A percentile compares a stretch with the other conserved stretches of the same genome.
Evolutionary conservation across 1,140 invertebrate genomes (phyloP).

Genomic region (Lethocerus indicus): DNA sequence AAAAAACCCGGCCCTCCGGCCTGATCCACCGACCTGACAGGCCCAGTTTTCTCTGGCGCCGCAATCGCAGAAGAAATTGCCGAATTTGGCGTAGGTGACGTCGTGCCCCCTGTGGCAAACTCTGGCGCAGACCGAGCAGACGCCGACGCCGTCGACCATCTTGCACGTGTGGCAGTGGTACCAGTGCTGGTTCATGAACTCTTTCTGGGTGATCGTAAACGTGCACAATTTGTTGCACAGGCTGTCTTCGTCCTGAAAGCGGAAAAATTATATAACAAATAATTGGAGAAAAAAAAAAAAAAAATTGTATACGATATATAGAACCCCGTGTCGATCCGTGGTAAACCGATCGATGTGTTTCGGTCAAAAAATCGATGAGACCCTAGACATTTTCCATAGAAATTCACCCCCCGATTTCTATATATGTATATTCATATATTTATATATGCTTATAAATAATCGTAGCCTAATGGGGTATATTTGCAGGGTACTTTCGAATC

Average conservation of each 20-base stretch:
- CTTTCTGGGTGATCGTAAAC: slow-evolving; percentile 90
- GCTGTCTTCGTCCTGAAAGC: slow-evolving; percentile 71
- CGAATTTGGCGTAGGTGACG: slow-evolving; percentile 93
- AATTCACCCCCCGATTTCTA: no score
- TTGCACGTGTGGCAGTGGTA: slow-evolving; percentile 97
- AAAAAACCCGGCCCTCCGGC: not conserved
- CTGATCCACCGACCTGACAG: slow-evolving; percentile 30
- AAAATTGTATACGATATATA: not conserved
- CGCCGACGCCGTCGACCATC: slow-evolving; percentile 95
- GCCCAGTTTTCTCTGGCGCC: slow-evolving; percentile 85
- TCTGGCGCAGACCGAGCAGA: slow-evolving; percentile 90
- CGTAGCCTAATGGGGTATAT: no score
- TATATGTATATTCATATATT: no score
- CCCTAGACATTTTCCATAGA: no score
- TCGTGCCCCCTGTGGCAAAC: slow-evolving; percentile 95
- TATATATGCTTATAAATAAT: no score
- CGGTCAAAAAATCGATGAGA: no score
- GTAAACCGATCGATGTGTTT: no score
- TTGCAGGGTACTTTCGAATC: no score
- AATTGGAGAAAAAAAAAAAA: not conserved
- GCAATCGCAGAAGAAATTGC: slow-evolving; percentile 98
- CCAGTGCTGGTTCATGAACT: slow-evolving; percentile 97
- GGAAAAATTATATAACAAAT: not conserved
- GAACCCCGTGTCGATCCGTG: no score
- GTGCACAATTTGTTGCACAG: slow-evolving; percentile 90